phyloP scores from a whole-genome alignment of 2,113 vertebrate genomes.

The Lasiurus borealis region DNA sequence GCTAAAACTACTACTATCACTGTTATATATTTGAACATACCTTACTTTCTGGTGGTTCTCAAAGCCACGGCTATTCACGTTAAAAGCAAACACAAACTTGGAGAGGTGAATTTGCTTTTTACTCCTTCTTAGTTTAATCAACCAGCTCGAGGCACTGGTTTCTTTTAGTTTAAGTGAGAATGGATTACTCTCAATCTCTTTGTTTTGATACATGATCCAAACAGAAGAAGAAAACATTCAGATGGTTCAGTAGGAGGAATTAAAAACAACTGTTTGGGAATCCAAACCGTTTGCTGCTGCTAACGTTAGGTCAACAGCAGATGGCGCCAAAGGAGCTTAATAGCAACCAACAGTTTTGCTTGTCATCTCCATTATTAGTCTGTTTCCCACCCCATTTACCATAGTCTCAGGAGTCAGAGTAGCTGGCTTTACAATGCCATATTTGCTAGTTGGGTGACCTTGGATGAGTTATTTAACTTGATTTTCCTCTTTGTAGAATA shows the following conservation, averaged over 20 bases:
- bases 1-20: neutral
- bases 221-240: neutral
- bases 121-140: neutral
- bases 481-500: neutral
- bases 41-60: neutral
- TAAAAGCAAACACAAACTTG: neutral
- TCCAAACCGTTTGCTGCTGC: neutral
- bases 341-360: neutral
- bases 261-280: neutral
- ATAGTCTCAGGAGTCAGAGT: neutral
- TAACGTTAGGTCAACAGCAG: constrained; percentile 14
- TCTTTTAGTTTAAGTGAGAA: neutral
- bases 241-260: neutral
- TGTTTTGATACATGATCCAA: neutral
- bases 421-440: neutral
- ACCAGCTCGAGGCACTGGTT: neutral
- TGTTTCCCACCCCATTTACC: neutral
- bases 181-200: neutral
- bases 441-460: neutral
- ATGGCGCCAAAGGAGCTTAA: constrained; percentile 21
- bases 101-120: neutral
- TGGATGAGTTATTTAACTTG: neutral
- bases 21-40: neutral
- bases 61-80: neutral
- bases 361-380: no score